Evolutionary conservation across 2,888 invertebrate species (phyloP), one percentile per base, ranked within the genome.

Genomic region (Pherbina coryleti): DNA sequence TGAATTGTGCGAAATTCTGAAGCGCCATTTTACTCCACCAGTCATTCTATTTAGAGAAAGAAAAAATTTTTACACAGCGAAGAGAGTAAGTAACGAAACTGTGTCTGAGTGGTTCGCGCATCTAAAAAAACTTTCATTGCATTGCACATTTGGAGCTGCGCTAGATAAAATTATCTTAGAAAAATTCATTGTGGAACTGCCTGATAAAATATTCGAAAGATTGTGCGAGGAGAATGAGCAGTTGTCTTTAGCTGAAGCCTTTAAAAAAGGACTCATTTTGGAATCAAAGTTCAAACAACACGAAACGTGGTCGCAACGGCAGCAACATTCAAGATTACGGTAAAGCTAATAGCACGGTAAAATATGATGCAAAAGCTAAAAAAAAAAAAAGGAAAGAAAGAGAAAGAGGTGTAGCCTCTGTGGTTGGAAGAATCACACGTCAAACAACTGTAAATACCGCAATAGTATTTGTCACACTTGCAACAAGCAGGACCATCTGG

Each of bases 171-270:
- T 70, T 28, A 25, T 51, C 14, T 37, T 70, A 25, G 51, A 70
- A 11, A 49, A 28, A 22, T 70, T 70, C 19, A 25, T 70, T 11
- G 51, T 70, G 51, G 70, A 51, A 17, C 51, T 70, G 17, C 70
- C 70, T n/a, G 19, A 19, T 4, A 44, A 70, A 70, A 70, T 28
- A 14, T 70, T 53, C 25, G 70, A 70, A 70, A 0, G 70, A 28
- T 22, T 70, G 17, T 70, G 70, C 51, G 70, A 53, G 25, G 53
- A 70, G 31, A 25, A 70, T 31, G 49, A 70, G 19, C 49, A 17
- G 22, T 28, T 70, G 11, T 28, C 70, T n/a, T 51, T 51, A 37
- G 51, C 5, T 8, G 14, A 25, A 5, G 70, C 70, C 4, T 44
- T 25, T 51, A 51, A 53, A 17, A 70, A 70, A 70, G 53, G 25